Base-by-base conservation (phyloP, 2,888 invertebrate species). In the Pseudococcus jackbeardsleyi region DNA sequence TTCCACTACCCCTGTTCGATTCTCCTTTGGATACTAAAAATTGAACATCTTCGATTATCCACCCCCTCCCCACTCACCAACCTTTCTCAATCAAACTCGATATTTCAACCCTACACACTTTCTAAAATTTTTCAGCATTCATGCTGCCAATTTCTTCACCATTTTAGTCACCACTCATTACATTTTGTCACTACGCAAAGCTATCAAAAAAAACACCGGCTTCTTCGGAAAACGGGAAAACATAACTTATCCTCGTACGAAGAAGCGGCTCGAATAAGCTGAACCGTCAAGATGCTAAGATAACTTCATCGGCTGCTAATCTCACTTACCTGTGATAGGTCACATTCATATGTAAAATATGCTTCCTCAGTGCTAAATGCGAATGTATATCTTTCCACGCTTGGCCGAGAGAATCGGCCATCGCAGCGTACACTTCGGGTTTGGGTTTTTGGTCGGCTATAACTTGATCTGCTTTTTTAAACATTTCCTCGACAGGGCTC, bases 401-500 rank as follows among this genome's bases (percentile, higher is more conserved):
- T 89, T 94, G 92, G 88, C 94, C 94, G 84, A 95, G 91, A 7
- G 95, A 95, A 91, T 96, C 96, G 19, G 96, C 96, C 97, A 97
- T 97, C 54, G 97, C 96, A 89, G 95, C 95, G 91, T 97, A 96
- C 46, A 97, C 96, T 92, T 96, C 95, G 1, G 91, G 91, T 82
- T 87, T 87, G 42, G 89, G 87, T 88, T 89, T 89, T 91, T 96
- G 95, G 46, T 94, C 95, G 88, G 95, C 94, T 90, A 96, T 95
- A 90, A 96, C 93, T 91, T 95, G 95, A 92, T 97, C 97, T n/a
- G 97, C 96, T 92, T 96, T 95, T 87, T 95, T 94, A 89, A 97
- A 94, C 89, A 97, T 94, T 92, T 97, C 96, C 91, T 96, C 96
- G 90, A 97, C 96, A 88, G 97, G 96, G 91, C 95, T 96, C 91